Conservation (phyloP, 1,140 invertebrate species). For the Platorchestia sp. region DNA sequence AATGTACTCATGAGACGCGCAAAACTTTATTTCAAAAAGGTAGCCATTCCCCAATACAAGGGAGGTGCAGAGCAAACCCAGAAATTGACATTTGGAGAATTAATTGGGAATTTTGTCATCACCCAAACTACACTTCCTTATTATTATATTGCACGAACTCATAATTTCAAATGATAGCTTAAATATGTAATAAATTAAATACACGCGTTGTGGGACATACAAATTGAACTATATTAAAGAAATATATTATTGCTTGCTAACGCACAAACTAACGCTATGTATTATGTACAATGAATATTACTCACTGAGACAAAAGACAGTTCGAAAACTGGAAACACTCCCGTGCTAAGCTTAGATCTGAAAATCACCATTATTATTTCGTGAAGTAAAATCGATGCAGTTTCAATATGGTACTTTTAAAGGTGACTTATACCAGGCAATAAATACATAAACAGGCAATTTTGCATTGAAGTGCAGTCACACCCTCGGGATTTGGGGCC, state of each 20-base stretch:
- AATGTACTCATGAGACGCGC: not conserved
- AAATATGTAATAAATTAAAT: not conserved
- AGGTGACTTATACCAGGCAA: not conserved
- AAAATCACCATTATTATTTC: not conserved
- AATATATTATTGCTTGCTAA: conserved; percentile 10
- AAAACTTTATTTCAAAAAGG: not conserved
- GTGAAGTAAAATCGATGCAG: not conserved
- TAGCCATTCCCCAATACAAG: not conserved
- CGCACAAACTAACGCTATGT: not conserved
- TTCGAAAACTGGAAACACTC: not conserved
- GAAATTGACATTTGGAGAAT: not conserved
- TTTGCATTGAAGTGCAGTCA: not conserved
- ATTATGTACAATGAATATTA: not conserved
- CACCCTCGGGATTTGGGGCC: not conserved
- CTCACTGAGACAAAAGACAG: not conserved
- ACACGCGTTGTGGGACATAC: not conserved
- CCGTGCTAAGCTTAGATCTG: not conserved
- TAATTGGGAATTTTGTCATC: not conserved
- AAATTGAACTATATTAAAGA: not conserved
- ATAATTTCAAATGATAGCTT: not conserved
- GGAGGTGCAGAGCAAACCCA: not conserved
- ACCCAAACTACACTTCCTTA: not conserved
- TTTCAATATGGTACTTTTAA: not conserved
- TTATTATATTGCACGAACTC: not conserved
- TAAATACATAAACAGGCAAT: not conserved